Percentiles rank a stretch among this genome's conserved stretches.
These are phyloP conservation scores for Semotilus atromaculatus DNA, from an alignment of 2,797 vertebrate species.

Conservation along the genomic window DNA sequence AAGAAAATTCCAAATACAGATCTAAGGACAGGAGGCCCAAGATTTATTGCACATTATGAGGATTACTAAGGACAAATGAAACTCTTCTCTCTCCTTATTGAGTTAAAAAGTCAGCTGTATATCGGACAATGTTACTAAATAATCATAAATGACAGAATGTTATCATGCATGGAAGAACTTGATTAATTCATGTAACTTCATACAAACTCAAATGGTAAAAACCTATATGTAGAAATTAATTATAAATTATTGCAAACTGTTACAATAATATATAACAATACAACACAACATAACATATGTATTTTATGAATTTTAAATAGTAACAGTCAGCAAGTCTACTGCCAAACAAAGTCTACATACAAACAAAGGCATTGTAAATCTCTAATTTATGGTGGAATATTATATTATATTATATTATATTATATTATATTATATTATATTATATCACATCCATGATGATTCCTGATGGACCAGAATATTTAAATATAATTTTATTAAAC, in stretches of 20 bases:
- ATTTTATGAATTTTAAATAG: background rate
- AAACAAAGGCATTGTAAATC: background rate
- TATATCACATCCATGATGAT: background rate
- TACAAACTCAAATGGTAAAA: background rate
- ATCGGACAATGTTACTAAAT: background rate
- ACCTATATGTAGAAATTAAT: background rate
- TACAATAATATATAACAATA: too few species aligned
- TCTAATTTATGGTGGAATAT: background rate
- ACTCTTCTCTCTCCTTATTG: constrained; percentile 44
- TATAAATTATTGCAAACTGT: background rate
- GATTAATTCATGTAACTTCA: background rate
- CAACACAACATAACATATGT: background rate
- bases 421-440: background rate
- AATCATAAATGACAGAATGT: constrained; percentile 15
- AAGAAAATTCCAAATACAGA: constrained; percentile 70
- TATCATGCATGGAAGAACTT: background rate
- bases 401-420: background rate
- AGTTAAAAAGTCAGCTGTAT: background rate
- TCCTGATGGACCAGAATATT: background rate
- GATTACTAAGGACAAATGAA: constrained; percentile 57
- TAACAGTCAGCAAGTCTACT: background rate
- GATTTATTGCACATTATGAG: constrained; percentile 71
- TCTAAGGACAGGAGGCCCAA: constrained; percentile 60
- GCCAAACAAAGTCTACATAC: background rate
- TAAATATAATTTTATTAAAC: background rate